Conservation (phyloP, 2,888 invertebrate genomes). For the Perizoma affinitatum region DNA sequence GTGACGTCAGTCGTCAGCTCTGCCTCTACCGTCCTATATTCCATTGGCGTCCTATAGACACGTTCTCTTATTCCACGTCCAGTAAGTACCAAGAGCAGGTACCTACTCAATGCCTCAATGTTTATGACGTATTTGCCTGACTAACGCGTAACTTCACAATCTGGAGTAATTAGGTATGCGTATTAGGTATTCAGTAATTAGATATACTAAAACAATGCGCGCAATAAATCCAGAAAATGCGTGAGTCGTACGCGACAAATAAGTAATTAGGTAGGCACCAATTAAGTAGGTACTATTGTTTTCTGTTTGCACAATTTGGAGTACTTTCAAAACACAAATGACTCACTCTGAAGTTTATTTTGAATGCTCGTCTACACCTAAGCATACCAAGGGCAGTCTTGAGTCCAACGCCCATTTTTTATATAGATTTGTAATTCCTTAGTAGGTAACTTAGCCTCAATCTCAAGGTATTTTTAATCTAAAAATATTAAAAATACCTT, state of each 20-base stretch:
- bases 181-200: conserved; percentile 30
- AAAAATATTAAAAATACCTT: too few species aligned
- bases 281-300: neutral
- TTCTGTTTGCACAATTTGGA: neutral
- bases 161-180: conserved; percentile 32
- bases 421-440: too few species aligned
- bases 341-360: neutral
- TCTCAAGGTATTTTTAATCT: too few species aligned
- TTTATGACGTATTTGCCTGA: conserved; percentile 6
- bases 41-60: conserved; percentile 10
- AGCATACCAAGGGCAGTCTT: too few species aligned
- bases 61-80: conserved; percentile 3
- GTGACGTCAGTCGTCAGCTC: conserved; percentile 8
- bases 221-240: too few species aligned
- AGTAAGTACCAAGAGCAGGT: neutral
- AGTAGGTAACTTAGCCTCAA: too few species aligned
- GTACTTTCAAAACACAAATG: conserved; percentile 9
- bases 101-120: neutral
- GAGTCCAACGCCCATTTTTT: too few species aligned
- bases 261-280: too few species aligned
- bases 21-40: conserved; percentile 1
- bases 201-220: neutral
- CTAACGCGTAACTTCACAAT: conserved; percentile 28
- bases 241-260: too few species aligned
- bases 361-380: neutral